phyloP scores from a whole-genome alignment of 2,113 vertebrate genomes.

The Mus musculus region GRCm39 chr17:41875501-41876000 shows the following conservation, averaged over 20 bases:
- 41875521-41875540: background rate
- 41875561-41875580: background rate
- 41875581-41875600: background rate
- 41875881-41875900: background rate
- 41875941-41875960: background rate
- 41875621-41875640: background rate
- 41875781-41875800: background rate
- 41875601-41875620: background rate
- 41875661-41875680: background rate
- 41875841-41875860: background rate
- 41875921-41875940: background rate
- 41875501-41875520: background rate
- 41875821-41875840: background rate
- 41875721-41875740: constrained; percentile 16
- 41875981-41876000: background rate
- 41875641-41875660: background rate
- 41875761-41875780: background rate
- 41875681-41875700: constrained; percentile 17
- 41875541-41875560: background rate
- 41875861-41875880: background rate
- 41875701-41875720: background rate
- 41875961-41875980: background rate
- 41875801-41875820: constrained; percentile 32
- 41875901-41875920: background rate
- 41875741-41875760: background rate